These are phyloP conservation scores for Chymomyza caudatula DNA, from an alignment of 2,888 invertebrate species.

Conservation along the genomic window DNA sequence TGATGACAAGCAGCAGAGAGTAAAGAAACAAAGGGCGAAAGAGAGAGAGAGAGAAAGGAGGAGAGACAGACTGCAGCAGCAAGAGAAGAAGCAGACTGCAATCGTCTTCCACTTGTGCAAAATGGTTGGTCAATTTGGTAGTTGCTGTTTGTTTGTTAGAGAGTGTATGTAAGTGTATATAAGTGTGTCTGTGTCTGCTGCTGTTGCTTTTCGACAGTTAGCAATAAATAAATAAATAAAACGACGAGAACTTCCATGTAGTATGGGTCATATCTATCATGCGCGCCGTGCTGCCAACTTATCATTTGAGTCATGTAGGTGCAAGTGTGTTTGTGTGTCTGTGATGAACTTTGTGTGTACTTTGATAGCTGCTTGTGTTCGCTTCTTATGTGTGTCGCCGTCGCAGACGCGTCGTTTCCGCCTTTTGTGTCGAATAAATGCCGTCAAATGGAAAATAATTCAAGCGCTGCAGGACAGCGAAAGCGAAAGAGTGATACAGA, in stretches of 20 bases:
- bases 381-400: conserved; percentile 20
- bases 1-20: conserved; percentile 61
- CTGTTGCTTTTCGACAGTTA: not conserved
- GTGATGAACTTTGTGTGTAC: conserved; percentile 3
- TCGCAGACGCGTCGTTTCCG: conserved; percentile 12
- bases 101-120: not conserved
- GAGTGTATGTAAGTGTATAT: not conserved
- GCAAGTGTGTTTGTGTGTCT: conserved; percentile 18
- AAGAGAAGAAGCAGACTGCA: not conserved
- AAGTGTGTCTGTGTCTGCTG: not conserved
- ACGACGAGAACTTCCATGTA: not conserved
- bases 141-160: not conserved
- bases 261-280: conserved; percentile 29
- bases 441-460: conserved; percentile 50
- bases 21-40: not conserved
- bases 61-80: not conserved
- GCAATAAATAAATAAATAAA: not conserved
- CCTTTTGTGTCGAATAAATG: conserved; percentile 52
- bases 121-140: not conserved
- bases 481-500: not conserved
- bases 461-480: conserved; percentile 19
- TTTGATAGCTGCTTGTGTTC: conserved; percentile 20
- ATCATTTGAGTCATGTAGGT: conserved; percentile 27
- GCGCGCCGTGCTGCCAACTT: conserved; percentile 28
- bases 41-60: not conserved